Conservation (phyloP, 2,888 invertebrate species). For the Sarcophaga variegata region DNA sequence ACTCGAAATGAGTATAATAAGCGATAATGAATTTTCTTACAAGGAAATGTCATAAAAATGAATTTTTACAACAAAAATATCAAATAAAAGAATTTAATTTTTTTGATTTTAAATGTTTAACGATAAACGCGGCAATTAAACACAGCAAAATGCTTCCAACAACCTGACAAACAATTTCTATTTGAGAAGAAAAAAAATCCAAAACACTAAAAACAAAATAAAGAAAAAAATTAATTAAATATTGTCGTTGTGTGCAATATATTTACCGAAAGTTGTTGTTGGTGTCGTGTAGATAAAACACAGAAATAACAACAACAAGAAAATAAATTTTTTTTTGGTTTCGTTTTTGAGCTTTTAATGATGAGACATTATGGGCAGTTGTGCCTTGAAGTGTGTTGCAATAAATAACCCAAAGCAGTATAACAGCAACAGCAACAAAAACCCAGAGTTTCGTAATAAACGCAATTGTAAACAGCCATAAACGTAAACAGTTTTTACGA, state of each 20-base stretch:
- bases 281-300: background rate
- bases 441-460: background rate
- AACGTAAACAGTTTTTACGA: background rate
- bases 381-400: constrained; percentile 15
- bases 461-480: constrained; percentile 10
- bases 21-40: constrained; percentile 27
- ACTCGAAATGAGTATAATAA: constrained; percentile 19
- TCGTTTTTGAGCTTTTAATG: background rate
- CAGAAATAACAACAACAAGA: constrained; percentile 28
- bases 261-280: background rate
- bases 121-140: background rate
- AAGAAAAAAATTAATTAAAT: background rate
- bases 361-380: constrained; percentile 43
- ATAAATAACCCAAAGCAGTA: constrained; percentile 35
- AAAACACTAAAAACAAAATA: background rate
- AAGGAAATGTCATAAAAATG: constrained; percentile 23
- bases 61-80: constrained; percentile 10
- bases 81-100: no score
- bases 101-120: no score
- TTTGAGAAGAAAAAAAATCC: background rate
- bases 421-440: background rate
- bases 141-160: constrained; percentile 27
- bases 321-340: constrained; percentile 4
- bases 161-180: constrained; percentile 37
- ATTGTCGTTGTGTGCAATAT: background rate